Conservation (phyloP, 37 sponge, comb jelly and placozoan species). For the Mnemiopsis leidyi region DNA sequence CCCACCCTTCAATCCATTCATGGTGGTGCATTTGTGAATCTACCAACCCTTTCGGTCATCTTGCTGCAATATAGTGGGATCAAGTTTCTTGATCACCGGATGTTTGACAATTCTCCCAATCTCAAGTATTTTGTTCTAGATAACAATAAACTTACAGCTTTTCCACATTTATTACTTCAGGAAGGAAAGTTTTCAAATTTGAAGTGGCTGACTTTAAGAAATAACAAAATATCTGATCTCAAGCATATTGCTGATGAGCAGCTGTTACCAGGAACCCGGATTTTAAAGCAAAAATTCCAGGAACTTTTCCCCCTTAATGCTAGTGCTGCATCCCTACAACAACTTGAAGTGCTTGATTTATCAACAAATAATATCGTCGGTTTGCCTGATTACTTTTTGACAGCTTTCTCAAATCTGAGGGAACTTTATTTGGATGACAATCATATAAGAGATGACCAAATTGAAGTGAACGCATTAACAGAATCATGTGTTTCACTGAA, state of each 20-base stretch:
- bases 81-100: not conserved
- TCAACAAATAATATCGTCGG: not conserved
- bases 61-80: not conserved
- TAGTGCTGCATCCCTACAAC: not conserved
- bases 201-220: not conserved
- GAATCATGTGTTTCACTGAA: not conserved
- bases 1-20: not conserved
- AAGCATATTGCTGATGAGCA: not conserved
- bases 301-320: not conserved
- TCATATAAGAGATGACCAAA: not conserved
- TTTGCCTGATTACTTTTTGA: slow-evolving; percentile 20
- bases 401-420: not conserved
- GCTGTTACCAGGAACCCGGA: not conserved
- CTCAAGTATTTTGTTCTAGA: slow-evolving; percentile 8
- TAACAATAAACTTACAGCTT: slow-evolving; percentile 19
- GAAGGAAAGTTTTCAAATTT: not conserved
- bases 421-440: not conserved
- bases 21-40: slow-evolving; percentile 5
- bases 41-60: not conserved
- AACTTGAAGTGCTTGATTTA: slow-evolving; percentile 2
- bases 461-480: not conserved
- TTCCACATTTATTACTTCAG: not conserved
- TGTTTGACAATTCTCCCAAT: slow-evolving; percentile 14
- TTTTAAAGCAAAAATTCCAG: not conserved
- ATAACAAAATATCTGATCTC: not conserved